Evolutionary conservation across 1,140 invertebrate species (phyloP).

Genomic region (Drosophila biarmipes): DNA sequence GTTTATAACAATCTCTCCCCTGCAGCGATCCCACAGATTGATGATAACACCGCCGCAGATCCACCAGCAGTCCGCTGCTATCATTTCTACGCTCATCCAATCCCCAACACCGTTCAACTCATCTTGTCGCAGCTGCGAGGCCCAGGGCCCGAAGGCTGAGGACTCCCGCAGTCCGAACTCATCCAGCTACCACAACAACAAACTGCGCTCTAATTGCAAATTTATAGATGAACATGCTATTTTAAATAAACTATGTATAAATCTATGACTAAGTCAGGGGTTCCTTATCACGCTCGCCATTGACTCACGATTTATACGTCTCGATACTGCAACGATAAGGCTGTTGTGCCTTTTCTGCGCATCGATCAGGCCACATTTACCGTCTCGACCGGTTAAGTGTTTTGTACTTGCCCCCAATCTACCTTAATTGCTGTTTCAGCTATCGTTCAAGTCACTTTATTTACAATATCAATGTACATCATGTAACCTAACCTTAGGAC

Average conservation of each 20-base stretch:
- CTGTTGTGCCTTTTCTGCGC: constrained; percentile 29
- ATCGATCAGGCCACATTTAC: constrained; percentile 63
- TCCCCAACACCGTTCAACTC: constrained; percentile 15
- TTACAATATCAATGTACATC: constrained; percentile 47
- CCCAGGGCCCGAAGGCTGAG: constrained; percentile 31
- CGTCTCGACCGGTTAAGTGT: constrained; percentile 41
- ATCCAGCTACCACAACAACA: constrained; percentile 39
- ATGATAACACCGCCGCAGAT: constrained; percentile 49
- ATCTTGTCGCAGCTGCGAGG: constrained; percentile 21
- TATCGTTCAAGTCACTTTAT: constrained; percentile 47
- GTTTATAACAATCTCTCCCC: background rate
- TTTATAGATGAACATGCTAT: constrained; percentile 76
- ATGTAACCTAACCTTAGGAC: constrained; percentile 44
- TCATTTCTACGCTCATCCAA: constrained; percentile 44
- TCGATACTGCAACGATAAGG: constrained; percentile 47
- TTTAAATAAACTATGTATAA: constrained; percentile 79
- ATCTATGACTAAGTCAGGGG: constrained; percentile 57
- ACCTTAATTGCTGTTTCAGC: constrained; percentile 23
- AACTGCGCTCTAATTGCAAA: constrained; percentile 54
- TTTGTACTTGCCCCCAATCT: constrained; percentile 57
- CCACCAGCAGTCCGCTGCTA: constrained; percentile 37
- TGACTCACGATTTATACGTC: constrained; percentile 26
- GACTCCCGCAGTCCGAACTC: constrained; percentile 26
- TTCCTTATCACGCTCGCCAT: constrained; percentile 43
- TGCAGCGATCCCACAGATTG: constrained; percentile 83